phyloP scores from a whole-genome alignment of 2,797 vertebrate genomes.

The Argyrosomus regius region DNA sequence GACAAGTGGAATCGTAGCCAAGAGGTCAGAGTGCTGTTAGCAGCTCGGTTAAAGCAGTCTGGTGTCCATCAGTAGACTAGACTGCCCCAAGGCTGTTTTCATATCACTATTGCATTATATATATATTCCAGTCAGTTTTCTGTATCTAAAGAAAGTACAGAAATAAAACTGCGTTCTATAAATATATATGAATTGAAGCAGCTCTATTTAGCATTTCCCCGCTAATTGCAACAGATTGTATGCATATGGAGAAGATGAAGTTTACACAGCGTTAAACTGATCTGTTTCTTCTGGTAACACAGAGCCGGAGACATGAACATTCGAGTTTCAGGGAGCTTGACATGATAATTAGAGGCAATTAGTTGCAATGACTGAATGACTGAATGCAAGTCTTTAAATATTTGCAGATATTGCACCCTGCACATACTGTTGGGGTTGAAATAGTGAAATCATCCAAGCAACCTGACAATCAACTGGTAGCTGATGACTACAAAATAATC shows the following conservation, averaged over 20 bases:
- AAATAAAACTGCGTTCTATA: neutral
- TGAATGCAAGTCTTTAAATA: neutral
- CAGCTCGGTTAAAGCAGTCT: conserved; percentile 10
- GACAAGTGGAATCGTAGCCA: conserved; percentile 17
- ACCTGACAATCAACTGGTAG: neutral
- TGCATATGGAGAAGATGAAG: neutral
- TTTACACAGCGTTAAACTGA: neutral
- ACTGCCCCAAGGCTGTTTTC: neutral
- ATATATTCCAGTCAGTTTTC: neutral
- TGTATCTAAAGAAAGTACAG: neutral
- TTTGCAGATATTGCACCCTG: neutral
- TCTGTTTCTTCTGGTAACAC: neutral
- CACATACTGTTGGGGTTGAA: too few species aligned
- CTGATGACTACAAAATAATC: neutral
- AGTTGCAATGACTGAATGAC: conserved; percentile 3
- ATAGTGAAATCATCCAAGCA: neutral
- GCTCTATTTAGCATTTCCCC: neutral
- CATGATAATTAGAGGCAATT: conserved; percentile 20
- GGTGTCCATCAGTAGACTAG: neutral
- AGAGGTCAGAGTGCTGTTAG: conserved; percentile 32
- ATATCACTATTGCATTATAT: neutral
- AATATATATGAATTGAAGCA: neutral
- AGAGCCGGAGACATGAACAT: neutral
- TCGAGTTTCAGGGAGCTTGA: neutral
- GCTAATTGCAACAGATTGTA: neutral